Base-by-base conservation (phyloP, 2,888 invertebrate species). In the Drosophila pegasa region DNA sequence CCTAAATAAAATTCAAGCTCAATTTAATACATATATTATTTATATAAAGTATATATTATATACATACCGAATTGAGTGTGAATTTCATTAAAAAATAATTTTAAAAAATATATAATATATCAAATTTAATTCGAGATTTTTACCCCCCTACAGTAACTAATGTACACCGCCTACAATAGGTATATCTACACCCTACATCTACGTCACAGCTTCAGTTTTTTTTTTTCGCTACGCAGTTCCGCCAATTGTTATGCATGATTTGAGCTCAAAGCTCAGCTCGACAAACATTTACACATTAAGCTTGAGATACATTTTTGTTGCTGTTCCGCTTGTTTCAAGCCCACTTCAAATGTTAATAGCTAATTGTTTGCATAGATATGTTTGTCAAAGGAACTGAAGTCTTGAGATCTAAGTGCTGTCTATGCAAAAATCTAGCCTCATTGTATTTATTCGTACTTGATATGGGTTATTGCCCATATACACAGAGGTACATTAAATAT, bases 211-310 rank as follows among this genome's bases (percentile, higher is more conserved):
- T 8, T 16, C 12, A n/a, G 25, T 18, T 29, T 31, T 29, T 51
- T 31, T 60, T 31, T 29, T 51, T 31, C 57, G n/a, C 37, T 33
- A 35, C 51, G 66, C 48, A 62, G 60, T 72, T 66, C 45, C 25
- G 43, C 22, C 58, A 60, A 67, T 64, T 79, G 75, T 66, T 62
- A 62, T 51, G 76, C 67, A 25, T 48, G 62, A 72, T 68, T 74
- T 70, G 16, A 48, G 56, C 47, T 14, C 59, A 56, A 60, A 61
- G 55, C 61, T 48, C 29, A 16, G 16, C 27, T 57, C 27, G 1
- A 47, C 56, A 85, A 82, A 83, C 88, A 86, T 88, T 88, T 88
- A 68, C 65, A 52, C 88, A 87, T 85, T 81, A 81, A 67, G 70
- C 79, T 64, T 50, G 71, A 71, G 67, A 67, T 38, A 65, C 29